Conservation (phyloP, 2,888 invertebrate species). For the Conops quadrifasciatus region DNA sequence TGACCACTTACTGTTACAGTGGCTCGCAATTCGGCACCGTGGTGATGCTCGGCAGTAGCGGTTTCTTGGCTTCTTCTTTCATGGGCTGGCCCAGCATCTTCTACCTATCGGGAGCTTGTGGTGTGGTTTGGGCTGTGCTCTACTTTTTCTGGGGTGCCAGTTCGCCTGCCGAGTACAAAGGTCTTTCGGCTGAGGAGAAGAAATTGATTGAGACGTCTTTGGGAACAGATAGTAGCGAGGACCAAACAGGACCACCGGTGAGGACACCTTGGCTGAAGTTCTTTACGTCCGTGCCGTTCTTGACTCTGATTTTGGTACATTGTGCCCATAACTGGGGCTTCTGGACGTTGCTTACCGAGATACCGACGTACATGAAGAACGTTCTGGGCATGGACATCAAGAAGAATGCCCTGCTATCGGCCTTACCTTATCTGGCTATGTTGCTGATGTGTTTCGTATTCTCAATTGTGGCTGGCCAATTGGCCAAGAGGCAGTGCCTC, state of each 20-base stretch:
- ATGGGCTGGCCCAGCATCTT: constrained; percentile 83
- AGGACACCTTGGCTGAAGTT: constrained; percentile 79
- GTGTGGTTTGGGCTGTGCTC: constrained; percentile 70
- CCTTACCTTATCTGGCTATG: constrained; percentile 78
- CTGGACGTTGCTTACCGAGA: constrained; percentile 83
- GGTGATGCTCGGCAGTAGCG: constrained; percentile 76
- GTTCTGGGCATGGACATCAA: constrained; percentile 77
- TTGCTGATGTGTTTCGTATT: constrained; percentile 77
- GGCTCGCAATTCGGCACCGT: constrained; percentile 84
- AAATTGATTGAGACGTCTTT: constrained; percentile 75
- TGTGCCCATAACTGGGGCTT: constrained; percentile 81
- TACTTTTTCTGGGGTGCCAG: constrained; percentile 74
- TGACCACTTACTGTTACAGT: constrained; percentile 74
- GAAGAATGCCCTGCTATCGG: constrained; percentile 75
- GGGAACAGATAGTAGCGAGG: constrained; percentile 60
- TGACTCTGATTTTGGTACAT: constrained; percentile 77
- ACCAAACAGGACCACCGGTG: constrained; percentile 43
- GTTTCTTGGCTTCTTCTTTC: constrained; percentile 72
- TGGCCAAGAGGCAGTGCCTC: constrained; percentile 57
- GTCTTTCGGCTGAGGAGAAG: constrained; percentile 72
- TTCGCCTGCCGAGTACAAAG: constrained; percentile 70
- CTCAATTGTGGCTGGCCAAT: constrained; percentile 72
- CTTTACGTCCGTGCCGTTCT: constrained; percentile 78
- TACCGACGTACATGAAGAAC: constrained; percentile 80
- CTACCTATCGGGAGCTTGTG: constrained; percentile 75